These are phyloP conservation scores for Babylonia areolata DNA, from an alignment of 1,140 invertebrate genomes.

Conservation along the genomic window DNA sequence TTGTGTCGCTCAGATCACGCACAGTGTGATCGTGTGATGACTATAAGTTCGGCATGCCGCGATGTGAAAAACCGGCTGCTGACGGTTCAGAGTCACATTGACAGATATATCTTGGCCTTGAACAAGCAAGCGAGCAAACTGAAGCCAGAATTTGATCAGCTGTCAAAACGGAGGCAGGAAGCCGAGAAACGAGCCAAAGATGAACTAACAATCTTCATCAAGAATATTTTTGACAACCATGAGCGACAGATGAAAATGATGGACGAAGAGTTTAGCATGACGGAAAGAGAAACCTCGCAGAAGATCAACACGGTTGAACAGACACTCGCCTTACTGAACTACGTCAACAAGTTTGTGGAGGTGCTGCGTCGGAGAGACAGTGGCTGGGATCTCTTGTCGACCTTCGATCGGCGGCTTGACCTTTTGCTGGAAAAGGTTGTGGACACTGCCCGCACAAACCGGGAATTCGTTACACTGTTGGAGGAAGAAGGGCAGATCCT, in stretches of 20 bases:
- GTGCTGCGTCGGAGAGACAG: constrained; percentile 4
- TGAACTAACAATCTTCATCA: background rate
- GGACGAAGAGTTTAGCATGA: background rate
- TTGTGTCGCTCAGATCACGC: too few relatives aligned
- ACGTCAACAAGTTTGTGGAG: constrained; percentile 4
- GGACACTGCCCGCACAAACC: background rate
- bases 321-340: background rate
- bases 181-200: background rate
- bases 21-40: too few relatives aligned
- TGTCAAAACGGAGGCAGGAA: too few relatives aligned
- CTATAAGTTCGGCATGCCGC: too few relatives aligned
- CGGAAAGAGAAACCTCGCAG: background rate
- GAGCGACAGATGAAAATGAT: background rate
- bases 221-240: background rate
- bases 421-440: background rate
- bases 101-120: too few relatives aligned
- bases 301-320: background rate
- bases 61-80: too few relatives aligned
- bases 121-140: too few relatives aligned
- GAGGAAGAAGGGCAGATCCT: background rate
- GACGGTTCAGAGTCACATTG: too few relatives aligned
- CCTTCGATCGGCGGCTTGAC: background rate
- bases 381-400: background rate
- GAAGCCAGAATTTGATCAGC: too few relatives aligned
- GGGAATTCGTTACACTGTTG: background rate